These are phyloP conservation scores for Chaetophractus vellerosus DNA, from an alignment of 2,797 vertebrate species.

Conservation along the genomic window DNA sequence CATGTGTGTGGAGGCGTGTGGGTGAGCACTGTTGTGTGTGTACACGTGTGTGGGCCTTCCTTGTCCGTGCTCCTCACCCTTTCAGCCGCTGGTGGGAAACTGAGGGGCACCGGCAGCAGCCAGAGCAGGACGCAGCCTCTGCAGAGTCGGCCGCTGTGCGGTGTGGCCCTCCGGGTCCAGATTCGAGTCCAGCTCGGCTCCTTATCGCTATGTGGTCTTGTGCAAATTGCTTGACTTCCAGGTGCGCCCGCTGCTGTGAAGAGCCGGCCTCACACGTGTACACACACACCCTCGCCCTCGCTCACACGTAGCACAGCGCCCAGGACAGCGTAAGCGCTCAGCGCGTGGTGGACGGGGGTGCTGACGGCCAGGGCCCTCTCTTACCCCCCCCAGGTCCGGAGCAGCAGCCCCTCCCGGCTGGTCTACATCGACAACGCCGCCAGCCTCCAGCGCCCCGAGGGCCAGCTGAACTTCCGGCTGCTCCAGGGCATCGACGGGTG, in stretches of 20 bases:
- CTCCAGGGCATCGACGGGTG: slow-evolving; percentile 95
- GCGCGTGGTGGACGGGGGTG: not conserved
- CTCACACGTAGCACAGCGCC: not conserved
- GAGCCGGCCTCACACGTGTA: rapidly evolving
- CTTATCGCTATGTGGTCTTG: not conserved
- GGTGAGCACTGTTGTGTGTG: no score
- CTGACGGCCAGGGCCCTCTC: not conserved
- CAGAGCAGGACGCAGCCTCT: not conserved
- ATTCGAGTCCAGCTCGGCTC: not conserved
- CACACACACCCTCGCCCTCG: no score
- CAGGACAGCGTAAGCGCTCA: not conserved
- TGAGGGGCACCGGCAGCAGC: not conserved
- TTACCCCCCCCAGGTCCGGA: slow-evolving; percentile 83
- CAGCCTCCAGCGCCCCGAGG: slow-evolving; percentile 91
- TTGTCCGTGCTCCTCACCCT: not conserved
- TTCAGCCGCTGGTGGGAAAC: not conserved
- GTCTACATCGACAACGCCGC: slow-evolving; percentile 97
- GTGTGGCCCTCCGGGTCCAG: not conserved
- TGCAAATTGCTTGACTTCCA: not conserved
- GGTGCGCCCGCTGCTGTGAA: rapidly evolving
- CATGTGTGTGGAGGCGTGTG: not conserved
- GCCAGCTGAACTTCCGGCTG: slow-evolving; percentile 96
- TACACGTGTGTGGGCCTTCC: no score
- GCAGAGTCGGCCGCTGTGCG: not conserved
- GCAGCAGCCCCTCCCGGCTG: slow-evolving; percentile 90